A percentile compares a stretch with the other conserved stretches of the same genome.
Conservation (phyloP, 2,797 vertebrate genomes). For the Erithacus rubecula region DNA sequence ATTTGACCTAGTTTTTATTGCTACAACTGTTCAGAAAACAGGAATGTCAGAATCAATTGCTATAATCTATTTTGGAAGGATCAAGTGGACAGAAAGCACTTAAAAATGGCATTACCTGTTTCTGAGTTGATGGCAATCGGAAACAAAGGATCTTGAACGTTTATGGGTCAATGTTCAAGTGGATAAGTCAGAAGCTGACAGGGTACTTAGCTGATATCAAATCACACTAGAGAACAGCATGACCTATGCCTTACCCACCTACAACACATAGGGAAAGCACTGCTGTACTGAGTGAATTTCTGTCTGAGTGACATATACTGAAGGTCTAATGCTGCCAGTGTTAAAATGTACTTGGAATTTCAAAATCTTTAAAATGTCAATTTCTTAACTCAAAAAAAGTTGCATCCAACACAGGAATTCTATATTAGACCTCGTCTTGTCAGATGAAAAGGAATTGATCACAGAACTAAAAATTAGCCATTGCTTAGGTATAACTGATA, state of each 20-base stretch:
- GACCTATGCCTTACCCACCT: neutral
- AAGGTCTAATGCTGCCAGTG: neutral
- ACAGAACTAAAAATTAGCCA: slow-evolving; percentile 6
- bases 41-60: slow-evolving; percentile 33
- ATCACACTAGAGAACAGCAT: slow-evolving; percentile 31
- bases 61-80: slow-evolving; percentile 43
- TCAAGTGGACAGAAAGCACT: slow-evolving; percentile 46
- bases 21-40: slow-evolving; percentile 1
- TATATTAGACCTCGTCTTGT: neutral
- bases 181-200: slow-evolving; percentile 46
- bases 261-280: neutral
- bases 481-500: neutral
- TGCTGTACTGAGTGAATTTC: neutral
- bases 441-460: slow-evolving; percentile 45
- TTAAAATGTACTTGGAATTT: slow-evolving; percentile 30
- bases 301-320: neutral
- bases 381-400: neutral
- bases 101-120: slow-evolving; percentile 8
- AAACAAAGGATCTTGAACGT: slow-evolving; percentile 41
- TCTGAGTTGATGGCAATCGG: slow-evolving; percentile 5
- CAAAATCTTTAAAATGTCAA: slow-evolving; percentile 20
- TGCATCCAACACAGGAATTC: slow-evolving; percentile 3
- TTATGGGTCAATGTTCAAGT: slow-evolving; percentile 24
- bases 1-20: slow-evolving; percentile 32
- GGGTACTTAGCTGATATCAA: slow-evolving; percentile 49